These are phyloP conservation scores for Sepiola atlantica DNA, from an alignment of 2,888 invertebrate species.

Conservation along the genomic window DNA sequence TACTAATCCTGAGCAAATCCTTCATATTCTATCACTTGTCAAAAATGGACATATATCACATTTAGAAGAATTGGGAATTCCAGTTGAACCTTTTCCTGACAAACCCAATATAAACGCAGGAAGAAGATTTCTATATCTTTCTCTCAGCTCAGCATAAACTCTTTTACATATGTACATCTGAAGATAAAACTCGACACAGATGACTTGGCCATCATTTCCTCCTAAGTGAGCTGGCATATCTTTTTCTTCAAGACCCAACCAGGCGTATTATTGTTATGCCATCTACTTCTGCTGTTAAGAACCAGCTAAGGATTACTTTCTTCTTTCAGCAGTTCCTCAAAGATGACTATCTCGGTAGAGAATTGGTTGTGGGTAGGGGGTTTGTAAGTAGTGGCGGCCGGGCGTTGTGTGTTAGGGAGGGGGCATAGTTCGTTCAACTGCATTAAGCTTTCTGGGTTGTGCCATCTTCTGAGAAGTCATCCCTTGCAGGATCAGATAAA, in stretches of 20 bases:
- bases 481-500: neutral
- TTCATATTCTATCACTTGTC: neutral
- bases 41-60: neutral
- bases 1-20: neutral
- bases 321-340: conserved; percentile 8
- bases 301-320: neutral
- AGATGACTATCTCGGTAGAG: neutral
- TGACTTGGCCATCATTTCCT: conserved; percentile 16
- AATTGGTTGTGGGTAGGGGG: no score
- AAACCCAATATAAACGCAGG: neutral
- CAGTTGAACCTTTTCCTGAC: neutral
- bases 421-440: neutral
- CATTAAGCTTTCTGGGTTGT: neutral
- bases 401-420: no score
- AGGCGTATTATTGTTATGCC: neutral
- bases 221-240: neutral
- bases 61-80: neutral
- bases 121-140: neutral
- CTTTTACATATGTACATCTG: neutral
- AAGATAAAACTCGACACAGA: neutral
- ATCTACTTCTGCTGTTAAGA: neutral
- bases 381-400: neutral
- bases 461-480: conserved; percentile 32
- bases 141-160: neutral
- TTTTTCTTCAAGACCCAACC: neutral